phyloP scores from a whole-genome alignment of 37 sponge, comb jelly and placozoan genomes.

The Lycopodina hypogea region DNA sequence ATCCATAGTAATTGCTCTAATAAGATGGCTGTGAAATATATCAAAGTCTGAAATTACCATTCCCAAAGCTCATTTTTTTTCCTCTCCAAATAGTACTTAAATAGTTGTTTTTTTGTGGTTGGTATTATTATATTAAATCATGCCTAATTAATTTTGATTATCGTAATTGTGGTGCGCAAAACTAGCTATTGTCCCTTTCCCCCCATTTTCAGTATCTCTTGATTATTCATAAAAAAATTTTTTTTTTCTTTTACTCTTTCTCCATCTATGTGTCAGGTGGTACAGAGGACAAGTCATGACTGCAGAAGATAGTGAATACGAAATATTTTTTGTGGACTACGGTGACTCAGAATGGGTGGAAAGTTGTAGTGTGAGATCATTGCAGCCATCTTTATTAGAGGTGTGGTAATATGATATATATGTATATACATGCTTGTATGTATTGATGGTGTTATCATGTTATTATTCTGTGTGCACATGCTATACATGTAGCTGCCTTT shows the following conservation, averaged over 20 bases:
- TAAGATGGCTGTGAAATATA: too few species aligned
- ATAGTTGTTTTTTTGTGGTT: too few species aligned
- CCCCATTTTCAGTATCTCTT: background rate
- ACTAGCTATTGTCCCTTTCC: background rate
- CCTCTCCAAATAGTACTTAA: too few species aligned
- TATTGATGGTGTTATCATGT: background rate
- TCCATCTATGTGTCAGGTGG: slow-evolving; percentile 23
- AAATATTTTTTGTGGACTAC: slow-evolving; percentile 66
- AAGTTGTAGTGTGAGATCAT: background rate
- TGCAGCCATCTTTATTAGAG: background rate
- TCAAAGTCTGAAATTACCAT: too few species aligned
- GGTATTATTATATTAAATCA: background rate
- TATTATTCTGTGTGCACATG: background rate
- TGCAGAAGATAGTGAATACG: background rate
- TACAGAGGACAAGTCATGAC: slow-evolving; percentile 61
- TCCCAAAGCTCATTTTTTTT: too few species aligned
- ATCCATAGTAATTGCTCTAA: too few species aligned
- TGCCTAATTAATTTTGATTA: background rate
- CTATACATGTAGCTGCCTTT: slow-evolving; percentile 39
- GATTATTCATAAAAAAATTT: background rate
- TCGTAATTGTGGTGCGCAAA: background rate
- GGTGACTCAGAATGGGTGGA: slow-evolving; percentile 74
- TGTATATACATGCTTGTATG: background rate
- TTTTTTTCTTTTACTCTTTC: background rate
- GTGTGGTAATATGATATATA: background rate